Percentiles rank a stretch among this genome's conserved stretches.
phyloP scores from a whole-genome alignment of 2,113 vertebrate species.

The Strix uralensis region DNA sequence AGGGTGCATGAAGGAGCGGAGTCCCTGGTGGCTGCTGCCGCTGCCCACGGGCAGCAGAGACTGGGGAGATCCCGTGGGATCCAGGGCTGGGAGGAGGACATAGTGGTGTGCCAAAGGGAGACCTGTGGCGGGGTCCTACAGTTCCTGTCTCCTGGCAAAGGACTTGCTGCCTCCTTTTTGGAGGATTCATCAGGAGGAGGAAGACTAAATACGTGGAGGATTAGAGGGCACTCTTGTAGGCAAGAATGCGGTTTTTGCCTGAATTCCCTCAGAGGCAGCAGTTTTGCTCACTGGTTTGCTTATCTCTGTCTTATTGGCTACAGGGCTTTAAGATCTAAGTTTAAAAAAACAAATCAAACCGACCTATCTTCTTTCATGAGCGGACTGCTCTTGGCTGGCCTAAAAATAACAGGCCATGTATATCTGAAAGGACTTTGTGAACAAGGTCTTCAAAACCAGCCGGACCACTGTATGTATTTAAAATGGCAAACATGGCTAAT shows the following conservation, averaged over 20 bases:
- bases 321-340: constrained; percentile 9
- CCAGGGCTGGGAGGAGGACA: background rate
- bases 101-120: background rate
- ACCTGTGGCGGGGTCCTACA: rapidly evolving
- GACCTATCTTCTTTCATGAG: constrained; percentile 1
- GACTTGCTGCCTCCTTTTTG: background rate
- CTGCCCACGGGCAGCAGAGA: background rate
- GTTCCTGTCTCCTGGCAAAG: background rate
- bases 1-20: background rate
- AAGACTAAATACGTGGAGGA: background rate
- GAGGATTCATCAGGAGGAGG: background rate
- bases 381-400: constrained; percentile 1
- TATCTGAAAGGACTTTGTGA: constrained; percentile 5
- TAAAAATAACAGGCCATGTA: constrained; percentile 28
- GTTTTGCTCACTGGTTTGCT: background rate
- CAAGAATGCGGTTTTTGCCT: background rate
- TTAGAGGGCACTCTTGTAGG: background rate
- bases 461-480: background rate
- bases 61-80: rapidly evolving
- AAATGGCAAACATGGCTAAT: background rate
- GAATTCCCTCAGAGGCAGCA: background rate
- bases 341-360: background rate
- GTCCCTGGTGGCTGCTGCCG: background rate
- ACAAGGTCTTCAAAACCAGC: background rate
- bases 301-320: constrained; percentile 23